A percentile compares a stretch with the other conserved stretches of the same genome.
Conservation (phyloP, 2,113 vertebrate genomes). For the Larimichthys crocea region DNA sequence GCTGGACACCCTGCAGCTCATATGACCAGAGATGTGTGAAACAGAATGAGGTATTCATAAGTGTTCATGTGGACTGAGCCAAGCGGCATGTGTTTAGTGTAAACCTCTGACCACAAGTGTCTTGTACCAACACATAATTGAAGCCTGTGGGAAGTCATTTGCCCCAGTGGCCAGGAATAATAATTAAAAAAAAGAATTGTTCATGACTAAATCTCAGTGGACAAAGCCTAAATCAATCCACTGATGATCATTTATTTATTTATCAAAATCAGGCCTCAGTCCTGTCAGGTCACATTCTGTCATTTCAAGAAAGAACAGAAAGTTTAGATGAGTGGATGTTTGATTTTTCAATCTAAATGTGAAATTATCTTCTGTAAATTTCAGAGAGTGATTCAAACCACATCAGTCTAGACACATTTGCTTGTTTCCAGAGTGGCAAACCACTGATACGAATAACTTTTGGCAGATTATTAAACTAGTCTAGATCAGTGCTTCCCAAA, state of each 20-base stretch:
- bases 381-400: no score
- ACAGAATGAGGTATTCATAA: conserved; percentile 63
- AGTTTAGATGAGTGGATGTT: no score
- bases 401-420: no score
- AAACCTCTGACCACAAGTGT: conserved; percentile 6
- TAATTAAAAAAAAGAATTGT: not conserved
- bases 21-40: conserved; percentile 58
- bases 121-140: not conserved
- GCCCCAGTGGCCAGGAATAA: not conserved
- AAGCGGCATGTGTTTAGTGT: not conserved
- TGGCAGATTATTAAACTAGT: no score
- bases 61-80: conserved; percentile 16
- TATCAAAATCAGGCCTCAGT: not conserved
- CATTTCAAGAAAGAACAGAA: no score
- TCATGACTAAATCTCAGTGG: no score
- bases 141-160: not conserved
- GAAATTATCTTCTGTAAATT: no score
- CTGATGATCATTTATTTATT: not conserved
- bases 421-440: no score
- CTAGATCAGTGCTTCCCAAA: no score
- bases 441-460: no score
- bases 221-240: not conserved
- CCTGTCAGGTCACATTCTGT: no score
- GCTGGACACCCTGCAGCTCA: conserved; percentile 43
- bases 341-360: no score